These are phyloP conservation scores for Parnassius apollo DNA, from an alignment of 2,888 invertebrate genomes.

Conservation along the genomic window DNA sequence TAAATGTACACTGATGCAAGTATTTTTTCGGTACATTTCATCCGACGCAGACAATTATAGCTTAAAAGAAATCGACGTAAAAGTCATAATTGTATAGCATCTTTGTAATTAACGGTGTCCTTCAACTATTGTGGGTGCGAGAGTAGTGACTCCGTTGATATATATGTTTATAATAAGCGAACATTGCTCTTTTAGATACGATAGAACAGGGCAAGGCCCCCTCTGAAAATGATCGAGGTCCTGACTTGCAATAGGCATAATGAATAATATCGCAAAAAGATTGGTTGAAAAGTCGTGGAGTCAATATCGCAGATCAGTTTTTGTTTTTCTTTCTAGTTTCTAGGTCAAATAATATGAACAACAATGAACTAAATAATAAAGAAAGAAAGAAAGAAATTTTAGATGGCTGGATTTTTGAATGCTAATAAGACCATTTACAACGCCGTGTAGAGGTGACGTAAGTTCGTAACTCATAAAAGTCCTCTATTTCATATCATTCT, in stretches of 20 bases:
- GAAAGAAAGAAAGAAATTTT: no score
- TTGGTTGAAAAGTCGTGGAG: neutral
- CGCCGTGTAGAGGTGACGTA: no score
- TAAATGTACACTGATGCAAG: conserved; percentile 1
- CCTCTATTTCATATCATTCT: no score
- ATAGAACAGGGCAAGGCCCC: conserved; percentile 18
- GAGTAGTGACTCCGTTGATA: conserved; percentile 21
- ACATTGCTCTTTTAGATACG: conserved; percentile 18
- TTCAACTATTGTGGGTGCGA: conserved; percentile 3
- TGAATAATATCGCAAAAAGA: neutral
- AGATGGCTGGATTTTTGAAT: no score
- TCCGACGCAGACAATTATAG: neutral
- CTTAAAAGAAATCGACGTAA: neutral
- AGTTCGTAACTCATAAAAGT: no score
- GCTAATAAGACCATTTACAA: no score
- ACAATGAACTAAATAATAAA: no score
- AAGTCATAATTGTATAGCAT: neutral
- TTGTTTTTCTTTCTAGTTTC: no score
- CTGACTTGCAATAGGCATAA: conserved; percentile 15
- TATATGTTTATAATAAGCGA: conserved; percentile 21
- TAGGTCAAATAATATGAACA: no score
- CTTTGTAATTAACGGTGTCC: neutral
- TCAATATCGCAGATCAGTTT: no score
- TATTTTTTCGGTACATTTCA: neutral
- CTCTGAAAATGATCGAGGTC: conserved; percentile 6